Percentiles rank a stretch among this genome's conserved stretches.
Conservation (phyloP, 2,113 vertebrate species). For the Arizona elegans region DNA sequence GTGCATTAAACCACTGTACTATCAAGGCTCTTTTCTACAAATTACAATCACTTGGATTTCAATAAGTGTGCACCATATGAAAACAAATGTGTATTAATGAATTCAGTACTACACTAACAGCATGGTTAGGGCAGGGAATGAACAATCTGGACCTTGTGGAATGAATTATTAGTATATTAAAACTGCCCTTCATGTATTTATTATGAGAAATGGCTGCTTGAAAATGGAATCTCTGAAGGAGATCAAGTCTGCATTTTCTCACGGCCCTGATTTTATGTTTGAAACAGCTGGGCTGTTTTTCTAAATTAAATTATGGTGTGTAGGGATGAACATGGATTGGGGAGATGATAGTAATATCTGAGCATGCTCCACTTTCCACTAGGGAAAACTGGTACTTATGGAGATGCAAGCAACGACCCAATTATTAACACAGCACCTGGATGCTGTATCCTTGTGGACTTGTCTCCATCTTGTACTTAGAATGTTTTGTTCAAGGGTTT, state of each 20-base stretch:
- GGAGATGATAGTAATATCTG: conserved; percentile 37
- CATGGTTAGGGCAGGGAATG: conserved; percentile 34
- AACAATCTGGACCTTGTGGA: conserved; percentile 36
- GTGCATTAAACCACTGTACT: too few relatives aligned
- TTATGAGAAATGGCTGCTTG: conserved; percentile 7
- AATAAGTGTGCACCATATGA: not conserved
- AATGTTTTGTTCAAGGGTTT: conserved; percentile 49
- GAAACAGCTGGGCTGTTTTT: conserved; percentile 46
- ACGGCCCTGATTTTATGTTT: conserved; percentile 49
- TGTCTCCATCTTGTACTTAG: conserved; percentile 21
- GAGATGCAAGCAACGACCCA: conserved; percentile 64
- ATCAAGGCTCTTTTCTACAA: too few relatives aligned
- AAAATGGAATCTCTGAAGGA: conserved; percentile 53
- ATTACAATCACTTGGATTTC: not conserved
- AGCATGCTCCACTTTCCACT: conserved; percentile 61
- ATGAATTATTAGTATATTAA: conserved; percentile 36
- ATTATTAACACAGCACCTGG: conserved; percentile 63
- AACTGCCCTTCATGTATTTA: conserved; percentile 36
- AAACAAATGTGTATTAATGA: not conserved
- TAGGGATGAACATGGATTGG: conserved; percentile 61
- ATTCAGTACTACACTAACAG: not conserved
- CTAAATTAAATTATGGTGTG: conserved; percentile 65
- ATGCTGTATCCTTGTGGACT: conserved; percentile 51
- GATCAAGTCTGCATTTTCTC: conserved; percentile 24
- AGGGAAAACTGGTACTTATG: conserved; percentile 53